Evolutionary conservation across 2,113 vertebrate species (phyloP).

Genomic region (Aegotheles bennettii): DNA sequence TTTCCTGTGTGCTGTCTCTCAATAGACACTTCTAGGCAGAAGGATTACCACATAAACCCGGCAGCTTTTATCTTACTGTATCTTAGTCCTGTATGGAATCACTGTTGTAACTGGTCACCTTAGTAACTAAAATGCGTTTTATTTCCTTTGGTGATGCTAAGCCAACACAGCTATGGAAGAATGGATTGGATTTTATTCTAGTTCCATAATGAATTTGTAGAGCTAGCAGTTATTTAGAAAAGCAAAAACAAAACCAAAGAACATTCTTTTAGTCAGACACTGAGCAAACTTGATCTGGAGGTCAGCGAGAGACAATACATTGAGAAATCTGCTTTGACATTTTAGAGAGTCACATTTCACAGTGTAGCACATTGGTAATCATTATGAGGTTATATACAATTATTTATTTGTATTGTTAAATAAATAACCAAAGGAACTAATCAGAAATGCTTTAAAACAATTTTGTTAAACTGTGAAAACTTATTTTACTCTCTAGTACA

Average conservation of each 20-base stretch:
- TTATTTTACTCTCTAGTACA: background rate
- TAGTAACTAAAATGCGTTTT: background rate
- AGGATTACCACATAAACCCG: background rate
- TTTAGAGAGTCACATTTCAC: background rate
- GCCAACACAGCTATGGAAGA: background rate
- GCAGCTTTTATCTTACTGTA: background rate
- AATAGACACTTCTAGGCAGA: background rate
- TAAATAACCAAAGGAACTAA: background rate
- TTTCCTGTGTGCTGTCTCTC: background rate
- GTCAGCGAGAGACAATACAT: background rate
- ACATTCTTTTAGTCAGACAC: background rate
- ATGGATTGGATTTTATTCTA: background rate
- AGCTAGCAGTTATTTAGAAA: conserved; percentile 24
- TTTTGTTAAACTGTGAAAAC: background rate
- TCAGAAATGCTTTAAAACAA: background rate
- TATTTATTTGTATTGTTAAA: background rate
- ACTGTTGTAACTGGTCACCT: background rate
- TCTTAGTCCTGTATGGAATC: background rate
- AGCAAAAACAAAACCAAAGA: conserved; percentile 1
- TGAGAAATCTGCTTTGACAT: background rate
- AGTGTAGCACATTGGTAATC: background rate
- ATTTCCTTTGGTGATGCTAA: conserved; percentile 5
- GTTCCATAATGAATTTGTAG: background rate
- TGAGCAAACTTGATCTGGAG: conserved; percentile 15
- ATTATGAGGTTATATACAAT: background rate